Conservation (phyloP, 2,113 vertebrate species). For the Oreochromis aureus region DNA sequence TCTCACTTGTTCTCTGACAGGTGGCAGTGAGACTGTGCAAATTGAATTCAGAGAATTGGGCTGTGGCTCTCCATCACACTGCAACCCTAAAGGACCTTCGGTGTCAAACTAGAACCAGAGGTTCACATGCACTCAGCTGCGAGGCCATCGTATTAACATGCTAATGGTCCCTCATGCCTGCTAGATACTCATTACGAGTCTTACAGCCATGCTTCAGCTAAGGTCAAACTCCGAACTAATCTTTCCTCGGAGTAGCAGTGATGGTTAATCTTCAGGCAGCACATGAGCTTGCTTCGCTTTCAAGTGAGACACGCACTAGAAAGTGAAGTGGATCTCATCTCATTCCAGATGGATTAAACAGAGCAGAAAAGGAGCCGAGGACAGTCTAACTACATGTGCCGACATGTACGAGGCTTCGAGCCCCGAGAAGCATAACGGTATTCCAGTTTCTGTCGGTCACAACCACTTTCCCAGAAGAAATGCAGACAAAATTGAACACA, state of each 20-base stretch:
- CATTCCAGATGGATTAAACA: neutral
- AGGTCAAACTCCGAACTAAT: neutral
- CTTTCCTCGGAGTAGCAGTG: neutral
- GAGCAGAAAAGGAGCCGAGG: neutral
- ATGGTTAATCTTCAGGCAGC: neutral
- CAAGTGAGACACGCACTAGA: neutral
- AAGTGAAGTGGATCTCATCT: slow-evolving; percentile 6
- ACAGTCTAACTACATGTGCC: neutral
- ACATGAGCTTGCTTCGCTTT: neutral
- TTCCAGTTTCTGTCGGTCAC: slow-evolving; percentile 7
- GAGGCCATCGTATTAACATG: slow-evolving; percentile 4
- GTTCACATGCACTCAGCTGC: neutral
- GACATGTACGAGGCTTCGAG: slow-evolving; percentile 24
- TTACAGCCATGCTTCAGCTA: neutral
- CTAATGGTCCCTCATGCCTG: slow-evolving; percentile 10
- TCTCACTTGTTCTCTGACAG: slow-evolving; percentile 42
- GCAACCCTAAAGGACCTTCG: neutral
- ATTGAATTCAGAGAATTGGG: slow-evolving; percentile 49
- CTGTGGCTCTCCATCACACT: slow-evolving; percentile 13
- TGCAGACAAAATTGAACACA: neutral
- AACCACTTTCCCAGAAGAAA: slow-evolving; percentile 7
- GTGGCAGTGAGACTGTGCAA: slow-evolving; percentile 41
- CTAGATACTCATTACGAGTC: neutral
- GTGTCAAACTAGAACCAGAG: slow-evolving; percentile 2
- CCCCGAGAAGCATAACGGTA: neutral